Conservation (phyloP, 2,888 invertebrate genomes). For the Maniola hyperantus region DNA sequence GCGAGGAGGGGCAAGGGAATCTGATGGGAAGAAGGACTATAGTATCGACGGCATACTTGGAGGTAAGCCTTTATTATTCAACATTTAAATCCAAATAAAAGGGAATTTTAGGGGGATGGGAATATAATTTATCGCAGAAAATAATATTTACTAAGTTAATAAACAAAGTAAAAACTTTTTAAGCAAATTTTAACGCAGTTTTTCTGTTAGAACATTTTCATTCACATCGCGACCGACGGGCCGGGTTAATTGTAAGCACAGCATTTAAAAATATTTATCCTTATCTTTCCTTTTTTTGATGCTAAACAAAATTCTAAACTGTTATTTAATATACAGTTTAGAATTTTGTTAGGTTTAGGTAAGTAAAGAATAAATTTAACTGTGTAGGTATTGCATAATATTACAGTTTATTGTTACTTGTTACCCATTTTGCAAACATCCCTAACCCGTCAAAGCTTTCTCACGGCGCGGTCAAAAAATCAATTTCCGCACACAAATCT, state of each 20-base stretch:
- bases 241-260: too few species aligned
- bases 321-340: too few species aligned
- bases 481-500: conserved; percentile 83
- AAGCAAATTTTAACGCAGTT: too few species aligned
- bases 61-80: conserved; percentile 76
- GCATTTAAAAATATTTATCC: conserved; percentile 15
- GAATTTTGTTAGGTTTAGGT: not conserved
- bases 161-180: too few species aligned
- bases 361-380: not conserved
- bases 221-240: too few species aligned
- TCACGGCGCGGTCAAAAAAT: conserved; percentile 74
- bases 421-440: conserved; percentile 59
- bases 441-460: conserved; percentile 77
- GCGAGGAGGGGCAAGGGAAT: conserved; percentile 90
- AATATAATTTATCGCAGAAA: too few species aligned
- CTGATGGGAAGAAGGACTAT: conserved; percentile 93
- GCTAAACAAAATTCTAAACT: too few species aligned
- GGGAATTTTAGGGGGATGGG: too few species aligned
- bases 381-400: conserved; percentile 42
- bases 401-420: conserved; percentile 60
- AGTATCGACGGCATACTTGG: conserved; percentile 93
- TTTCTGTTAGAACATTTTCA: too few species aligned
- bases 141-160: too few species aligned
- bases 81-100: too few species aligned
- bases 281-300: too few species aligned